These are phyloP conservation scores for Proterorhinus semilunaris DNA, from an alignment of 2,113 vertebrate species.

Conservation along the genomic window DNA sequence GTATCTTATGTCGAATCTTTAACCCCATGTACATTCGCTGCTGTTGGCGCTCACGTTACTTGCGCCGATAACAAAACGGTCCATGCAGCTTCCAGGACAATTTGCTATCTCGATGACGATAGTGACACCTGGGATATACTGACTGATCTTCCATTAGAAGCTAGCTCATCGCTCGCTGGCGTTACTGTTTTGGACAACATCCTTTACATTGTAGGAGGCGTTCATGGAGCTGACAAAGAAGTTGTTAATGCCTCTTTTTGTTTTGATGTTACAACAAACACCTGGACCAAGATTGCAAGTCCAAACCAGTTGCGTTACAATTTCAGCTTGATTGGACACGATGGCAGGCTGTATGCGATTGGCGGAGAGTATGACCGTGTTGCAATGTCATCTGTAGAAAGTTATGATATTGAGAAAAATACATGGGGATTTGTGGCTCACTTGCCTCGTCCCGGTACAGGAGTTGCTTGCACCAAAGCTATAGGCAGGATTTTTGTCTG, in stretches of 20 bases:
- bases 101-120: slow-evolving; percentile 87
- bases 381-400: slow-evolving; percentile 83
- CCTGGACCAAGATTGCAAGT: slow-evolving; percentile 79
- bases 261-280: slow-evolving; percentile 70
- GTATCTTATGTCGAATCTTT: slow-evolving; percentile 79
- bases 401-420: slow-evolving; percentile 68
- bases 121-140: slow-evolving; percentile 81
- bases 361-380: slow-evolving; percentile 82
- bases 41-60: slow-evolving; percentile 82
- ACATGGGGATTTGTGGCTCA: slow-evolving; percentile 80
- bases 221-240: slow-evolving; percentile 80
- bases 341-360: slow-evolving; percentile 81
- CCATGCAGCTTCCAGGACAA: slow-evolving; percentile 82
- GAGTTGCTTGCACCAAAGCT: slow-evolving; percentile 79
- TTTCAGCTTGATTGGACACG: slow-evolving; percentile 76
- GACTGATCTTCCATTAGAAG: slow-evolving; percentile 80
- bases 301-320: slow-evolving; percentile 85
- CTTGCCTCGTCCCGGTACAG: slow-evolving; percentile 79
- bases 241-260: slow-evolving; percentile 84
- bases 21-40: slow-evolving; percentile 80
- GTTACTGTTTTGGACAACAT: slow-evolving; percentile 86
- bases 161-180: slow-evolving; percentile 88
- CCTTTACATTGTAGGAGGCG: slow-evolving; percentile 86
- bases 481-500: slow-evolving; percentile 87
- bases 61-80: slow-evolving; percentile 70